phyloP scores from a whole-genome alignment of 2,797 vertebrate genomes.

The Sebastes flavidus region DNA sequence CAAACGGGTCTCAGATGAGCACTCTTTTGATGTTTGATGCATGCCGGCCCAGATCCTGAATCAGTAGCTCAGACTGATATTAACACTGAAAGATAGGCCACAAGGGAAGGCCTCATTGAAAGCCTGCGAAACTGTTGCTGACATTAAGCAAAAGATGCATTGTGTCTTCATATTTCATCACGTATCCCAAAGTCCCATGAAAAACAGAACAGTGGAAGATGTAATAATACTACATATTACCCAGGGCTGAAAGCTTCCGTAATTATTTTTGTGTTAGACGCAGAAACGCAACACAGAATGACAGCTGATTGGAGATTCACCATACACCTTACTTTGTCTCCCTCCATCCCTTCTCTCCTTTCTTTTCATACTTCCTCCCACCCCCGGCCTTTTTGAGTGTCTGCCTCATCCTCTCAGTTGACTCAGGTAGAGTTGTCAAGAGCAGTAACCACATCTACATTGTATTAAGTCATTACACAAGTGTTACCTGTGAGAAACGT shows the following conservation, averaged over 20 bases:
- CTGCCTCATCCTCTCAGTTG: constrained; percentile 56
- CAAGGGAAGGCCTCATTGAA: constrained; percentile 22
- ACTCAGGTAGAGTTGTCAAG: constrained; percentile 71
- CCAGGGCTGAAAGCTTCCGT: neutral
- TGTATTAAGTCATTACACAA: constrained; percentile 38
- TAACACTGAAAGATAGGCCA: constrained; percentile 32
- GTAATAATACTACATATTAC: neutral
- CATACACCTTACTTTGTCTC: constrained; percentile 36
- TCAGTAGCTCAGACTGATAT: constrained; percentile 42
- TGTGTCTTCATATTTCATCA: constrained; percentile 47
- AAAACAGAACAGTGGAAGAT: constrained; percentile 16
- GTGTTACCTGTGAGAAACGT: constrained; percentile 49
- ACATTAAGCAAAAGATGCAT: constrained; percentile 16
- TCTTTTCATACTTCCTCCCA: neutral
- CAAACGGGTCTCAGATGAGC: constrained; percentile 34
- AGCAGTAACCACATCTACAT: constrained; percentile 42
- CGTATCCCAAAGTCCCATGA: constrained; percentile 19
- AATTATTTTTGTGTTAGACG: constrained; percentile 1
- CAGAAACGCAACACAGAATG: neutral
- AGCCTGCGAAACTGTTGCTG: constrained; percentile 28
- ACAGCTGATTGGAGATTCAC: constrained; percentile 47
- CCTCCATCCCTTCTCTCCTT: constrained; percentile 1
- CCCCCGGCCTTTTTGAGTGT: constrained; percentile 27
- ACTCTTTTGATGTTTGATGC: constrained; percentile 31
- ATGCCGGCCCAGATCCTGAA: constrained; percentile 29